Evolutionary conservation across 1,140 invertebrate species (phyloP), one percentile per base, ranked within the genome.

Genomic region (Yoshiicerus persimilis): DNA sequence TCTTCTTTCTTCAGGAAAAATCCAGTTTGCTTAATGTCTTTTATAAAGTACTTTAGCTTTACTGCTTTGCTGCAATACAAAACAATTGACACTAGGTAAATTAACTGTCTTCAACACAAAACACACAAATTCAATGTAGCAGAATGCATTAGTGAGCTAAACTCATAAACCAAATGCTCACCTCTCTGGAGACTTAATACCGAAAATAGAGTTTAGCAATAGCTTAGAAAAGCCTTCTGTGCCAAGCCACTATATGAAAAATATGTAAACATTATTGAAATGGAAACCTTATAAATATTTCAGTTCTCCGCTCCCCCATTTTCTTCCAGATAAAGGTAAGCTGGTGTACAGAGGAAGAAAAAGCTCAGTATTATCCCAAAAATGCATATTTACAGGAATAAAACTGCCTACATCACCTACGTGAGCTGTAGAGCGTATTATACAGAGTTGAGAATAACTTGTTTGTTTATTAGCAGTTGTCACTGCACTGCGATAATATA

Each of bases 201-300:
- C n/a, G 47, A 56, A 56, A 56, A 56, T 56, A 56, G 20, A n/a
- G 47, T 56, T 56, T 56, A 56, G 11, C 4, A 4, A 4, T 16
- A 36, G 20, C 27, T 66, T 66, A 66, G n/a, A n/a, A n/a, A n/a
- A n/a, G 25, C 11, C 9, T 23, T 20, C 20, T 30, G 23, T 23
- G 25, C 16, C 16, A 5, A 56, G 47, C 13, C 4, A 56, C 41
- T 20, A 13, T 27, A 30, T 27, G 32, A 30, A 77, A 77, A 77
- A 77, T 70, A 70, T 77, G 32, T 80, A 80, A 80, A 80, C 75
- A 80, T 56, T 80, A 38, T 80, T 80, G 75, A 38, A 80, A 80
- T 32, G 9, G 75, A 80, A 80, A 38, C 75, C 75, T 20, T 80
- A 36, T 80, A 80, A 80, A 80, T 80, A 36, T 36, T 80, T 38